Evolutionary conservation across 2,113 vertebrate species (phyloP).

Genomic region (Edolisoma coerulescens): DNA sequence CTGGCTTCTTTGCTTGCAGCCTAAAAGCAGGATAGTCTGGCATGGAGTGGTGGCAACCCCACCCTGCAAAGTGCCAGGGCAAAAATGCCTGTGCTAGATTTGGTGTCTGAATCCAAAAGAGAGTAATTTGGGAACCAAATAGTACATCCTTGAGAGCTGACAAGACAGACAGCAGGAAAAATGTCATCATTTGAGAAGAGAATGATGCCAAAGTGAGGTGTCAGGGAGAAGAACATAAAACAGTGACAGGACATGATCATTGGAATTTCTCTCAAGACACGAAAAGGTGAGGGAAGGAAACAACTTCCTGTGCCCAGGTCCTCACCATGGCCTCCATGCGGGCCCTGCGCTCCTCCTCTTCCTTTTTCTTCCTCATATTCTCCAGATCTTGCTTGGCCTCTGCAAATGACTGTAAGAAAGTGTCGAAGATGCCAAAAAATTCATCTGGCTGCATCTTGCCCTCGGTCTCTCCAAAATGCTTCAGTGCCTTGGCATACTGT

Average conservation of each 20-base stretch:
- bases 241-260: not conserved
- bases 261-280: not conserved
- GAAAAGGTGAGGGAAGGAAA: not conserved
- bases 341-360: slow-evolving; percentile 91
- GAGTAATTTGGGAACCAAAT: not conserved
- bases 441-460: slow-evolving; percentile 93
- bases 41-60: not conserved
- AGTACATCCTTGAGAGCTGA: not conserved
- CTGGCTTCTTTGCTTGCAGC: not conserved
- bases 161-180: not conserved
- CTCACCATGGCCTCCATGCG: slow-evolving; percentile 96
- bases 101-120: not conserved
- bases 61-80: not conserved
- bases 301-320: not conserved
- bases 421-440: slow-evolving; percentile 97
- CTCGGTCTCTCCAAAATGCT: slow-evolving; percentile 90
- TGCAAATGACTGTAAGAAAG: slow-evolving; percentile 90
- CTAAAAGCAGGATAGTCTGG: not conserved
- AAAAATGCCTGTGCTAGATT: not conserved
- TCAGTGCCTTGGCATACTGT: slow-evolving; percentile 89
- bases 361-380: slow-evolving; percentile 91
- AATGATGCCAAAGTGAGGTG: not conserved
- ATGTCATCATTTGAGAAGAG: not conserved
- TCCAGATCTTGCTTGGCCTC: slow-evolving; percentile 94
- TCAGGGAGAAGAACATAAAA: not conserved